Base-by-base conservation (phyloP, 2,797 vertebrate species). In the Simalia tracyae region DNA sequence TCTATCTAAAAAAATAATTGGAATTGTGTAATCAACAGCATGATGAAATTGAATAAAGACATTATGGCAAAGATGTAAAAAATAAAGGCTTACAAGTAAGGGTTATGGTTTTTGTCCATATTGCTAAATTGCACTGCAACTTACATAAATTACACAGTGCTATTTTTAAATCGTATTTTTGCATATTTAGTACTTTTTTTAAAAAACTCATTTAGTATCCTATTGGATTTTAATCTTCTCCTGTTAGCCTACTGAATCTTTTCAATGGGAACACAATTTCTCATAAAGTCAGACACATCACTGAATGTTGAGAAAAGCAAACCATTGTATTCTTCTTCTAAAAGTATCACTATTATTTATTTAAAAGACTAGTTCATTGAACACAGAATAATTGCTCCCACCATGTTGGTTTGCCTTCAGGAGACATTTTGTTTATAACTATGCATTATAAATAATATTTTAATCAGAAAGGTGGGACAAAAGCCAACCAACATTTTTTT, bases 1-100 rank as follows among this genome's bases (percentile, higher is more conserved):
- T 94, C 46, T n/a, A 93, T 95, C 88, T 94, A 92, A 93, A 93
- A 93, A 94, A 76, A 90, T 95, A 96, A 95, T 96, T 96, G 94
- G 89, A 94, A 95, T 76, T 94, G 68, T 91, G 60, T 28, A 93
- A 86, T 92, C 84, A 89, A 68, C 12, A 86, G 26, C 59, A 91
- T 86, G 60, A 2, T 31, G 1, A 46, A 94, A 95, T 93, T 92
- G 84, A 54, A 93, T 95, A 92, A 15, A 92, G 89, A 87, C 56
- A 68, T 91, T 90, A 90, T 84, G 46, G 90, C 87, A 90, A 93
- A 94, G 63, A 90, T 91, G 28, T 90, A 84, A 54, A 66, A 56
- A 76, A 42, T 36, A 91, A 94, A 93, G 86, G 2, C 36, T 85
- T 91, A 12, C n/a, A 85, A 95, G 76, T 88, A 95, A 94, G 60